These are phyloP conservation scores for Eulithis testata DNA, from an alignment of 2,888 invertebrate genomes.

Conservation along the genomic window DNA sequence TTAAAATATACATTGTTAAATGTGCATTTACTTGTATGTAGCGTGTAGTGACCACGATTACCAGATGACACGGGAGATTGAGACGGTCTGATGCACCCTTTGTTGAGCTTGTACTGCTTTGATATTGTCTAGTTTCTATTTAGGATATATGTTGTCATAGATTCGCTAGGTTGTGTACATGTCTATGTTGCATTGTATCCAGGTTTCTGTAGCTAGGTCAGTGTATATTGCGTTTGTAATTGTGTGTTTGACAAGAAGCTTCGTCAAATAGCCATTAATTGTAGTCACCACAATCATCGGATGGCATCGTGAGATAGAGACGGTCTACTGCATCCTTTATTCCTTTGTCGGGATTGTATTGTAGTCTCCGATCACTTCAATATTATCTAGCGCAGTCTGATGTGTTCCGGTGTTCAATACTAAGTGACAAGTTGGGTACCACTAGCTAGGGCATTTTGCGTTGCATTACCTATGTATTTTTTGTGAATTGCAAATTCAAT, in stretches of 20 bases:
- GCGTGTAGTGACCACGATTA: neutral
- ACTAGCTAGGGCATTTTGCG: neutral
- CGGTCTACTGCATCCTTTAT: slow-evolving; percentile 22
- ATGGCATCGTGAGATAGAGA: slow-evolving; percentile 25
- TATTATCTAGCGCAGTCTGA: slow-evolving; percentile 3
- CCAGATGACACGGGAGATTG: slow-evolving; percentile 25
- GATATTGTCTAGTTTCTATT: slow-evolving; percentile 9
- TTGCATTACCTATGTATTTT: neutral
- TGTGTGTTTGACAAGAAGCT: slow-evolving; percentile 1
- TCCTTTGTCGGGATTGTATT: slow-evolving; percentile 16
- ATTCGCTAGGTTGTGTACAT: neutral
- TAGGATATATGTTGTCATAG: neutral
- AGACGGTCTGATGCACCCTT: slow-evolving; percentile 23
- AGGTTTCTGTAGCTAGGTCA: neutral
- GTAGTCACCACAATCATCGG: slow-evolving; percentile 8
- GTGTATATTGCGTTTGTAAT: neutral
- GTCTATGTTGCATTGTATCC: neutral
- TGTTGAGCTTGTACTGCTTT: slow-evolving; percentile 10
- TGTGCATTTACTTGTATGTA: too few relatives aligned
- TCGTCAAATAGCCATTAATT: slow-evolving; percentile 6
- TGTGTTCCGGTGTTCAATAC: neutral
- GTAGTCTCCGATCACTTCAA: slow-evolving; percentile 13
- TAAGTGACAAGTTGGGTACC: neutral
- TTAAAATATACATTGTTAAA: too few relatives aligned
- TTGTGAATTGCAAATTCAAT: slow-evolving; percentile 6